Percentiles rank a stretch among this genome's conserved stretches.
Conservation (phyloP, 2,888 invertebrate genomes). For the Ferdinandea cuprea region DNA sequence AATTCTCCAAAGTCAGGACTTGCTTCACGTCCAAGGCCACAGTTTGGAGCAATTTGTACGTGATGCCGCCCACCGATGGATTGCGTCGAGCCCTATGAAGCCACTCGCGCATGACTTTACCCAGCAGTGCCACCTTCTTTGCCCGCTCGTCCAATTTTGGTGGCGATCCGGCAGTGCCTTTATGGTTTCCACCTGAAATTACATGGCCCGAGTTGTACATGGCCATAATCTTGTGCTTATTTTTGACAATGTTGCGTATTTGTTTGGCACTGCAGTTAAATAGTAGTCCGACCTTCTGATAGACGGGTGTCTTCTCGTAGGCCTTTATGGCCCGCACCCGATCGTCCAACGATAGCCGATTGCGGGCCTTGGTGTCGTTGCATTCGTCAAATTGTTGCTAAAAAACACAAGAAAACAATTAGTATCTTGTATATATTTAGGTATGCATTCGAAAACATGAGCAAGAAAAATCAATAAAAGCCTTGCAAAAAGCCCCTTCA, state of each 20-base stretch:
- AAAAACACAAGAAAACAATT: conserved; percentile 4
- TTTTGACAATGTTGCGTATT: conserved; percentile 59
- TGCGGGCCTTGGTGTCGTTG: conserved; percentile 56
- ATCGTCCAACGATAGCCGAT: conserved; percentile 53
- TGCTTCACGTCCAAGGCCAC: conserved; percentile 76
- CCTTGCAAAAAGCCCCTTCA: conserved; percentile 27
- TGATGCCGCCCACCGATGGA: conserved; percentile 32
- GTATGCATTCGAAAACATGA: conserved; percentile 3
- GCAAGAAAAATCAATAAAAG: conserved; percentile 45
- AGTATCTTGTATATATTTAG: no score
- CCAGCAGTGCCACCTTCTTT: conserved; percentile 78
- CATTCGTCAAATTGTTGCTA: conserved; percentile 64
- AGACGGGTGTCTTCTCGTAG: conserved; percentile 57
- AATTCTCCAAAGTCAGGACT: conserved; percentile 77
- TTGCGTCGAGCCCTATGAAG: conserved; percentile 80
- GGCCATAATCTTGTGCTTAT: conserved; percentile 75
- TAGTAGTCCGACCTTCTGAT: conserved; percentile 50
- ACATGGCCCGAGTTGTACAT: conserved; percentile 8
- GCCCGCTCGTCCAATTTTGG: conserved; percentile 70
- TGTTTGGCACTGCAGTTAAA: conserved; percentile 69
- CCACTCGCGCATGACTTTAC: conserved; percentile 80
- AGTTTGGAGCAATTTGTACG: conserved; percentile 64
- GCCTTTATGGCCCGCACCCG: conserved; percentile 54
- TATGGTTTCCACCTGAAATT: neutral
- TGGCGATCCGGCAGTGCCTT: neutral